phyloP scores from a whole-genome alignment of 2,797 vertebrate species.

The Sebastes itinus region DNA sequence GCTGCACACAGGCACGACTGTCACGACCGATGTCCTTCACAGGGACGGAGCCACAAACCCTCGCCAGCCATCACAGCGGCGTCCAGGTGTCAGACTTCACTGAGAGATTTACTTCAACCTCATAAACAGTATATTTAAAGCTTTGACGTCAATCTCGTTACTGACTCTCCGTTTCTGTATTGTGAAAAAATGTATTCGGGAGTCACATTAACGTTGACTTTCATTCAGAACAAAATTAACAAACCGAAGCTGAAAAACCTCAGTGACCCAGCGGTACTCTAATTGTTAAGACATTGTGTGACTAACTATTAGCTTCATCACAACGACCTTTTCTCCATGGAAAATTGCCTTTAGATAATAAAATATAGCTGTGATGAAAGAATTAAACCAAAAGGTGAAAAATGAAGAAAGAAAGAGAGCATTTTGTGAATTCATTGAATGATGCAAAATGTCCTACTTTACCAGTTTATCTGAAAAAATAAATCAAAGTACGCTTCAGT shows the following conservation, averaged over 20 bases:
- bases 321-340: conserved; percentile 34
- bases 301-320: conserved; percentile 52
- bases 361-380: conserved; percentile 26
- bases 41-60: conserved; percentile 5
- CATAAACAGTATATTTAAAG: not conserved
- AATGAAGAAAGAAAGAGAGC: not conserved
- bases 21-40: conserved; percentile 47
- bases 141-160: not conserved
- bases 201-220: conserved; percentile 8
- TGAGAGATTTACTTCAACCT: not conserved
- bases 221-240: conserved; percentile 34
- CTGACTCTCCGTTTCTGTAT: not conserved
- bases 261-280: conserved; percentile 10
- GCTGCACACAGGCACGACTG: conserved; percentile 36
- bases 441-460: conserved; percentile 14
- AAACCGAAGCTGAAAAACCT: conserved; percentile 13
- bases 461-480: not conserved
- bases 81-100: conserved; percentile 32
- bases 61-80: not conserved
- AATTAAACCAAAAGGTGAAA: not conserved
- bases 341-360: conserved; percentile 44
- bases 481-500: not conserved
- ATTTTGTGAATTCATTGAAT: conserved; percentile 14
- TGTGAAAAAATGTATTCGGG: conserved; percentile 12
- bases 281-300: conserved; percentile 48